Evolutionary conservation across 2,113 vertebrate species (phyloP).

Genomic region (Craseonycteris thonglongyai): DNA sequence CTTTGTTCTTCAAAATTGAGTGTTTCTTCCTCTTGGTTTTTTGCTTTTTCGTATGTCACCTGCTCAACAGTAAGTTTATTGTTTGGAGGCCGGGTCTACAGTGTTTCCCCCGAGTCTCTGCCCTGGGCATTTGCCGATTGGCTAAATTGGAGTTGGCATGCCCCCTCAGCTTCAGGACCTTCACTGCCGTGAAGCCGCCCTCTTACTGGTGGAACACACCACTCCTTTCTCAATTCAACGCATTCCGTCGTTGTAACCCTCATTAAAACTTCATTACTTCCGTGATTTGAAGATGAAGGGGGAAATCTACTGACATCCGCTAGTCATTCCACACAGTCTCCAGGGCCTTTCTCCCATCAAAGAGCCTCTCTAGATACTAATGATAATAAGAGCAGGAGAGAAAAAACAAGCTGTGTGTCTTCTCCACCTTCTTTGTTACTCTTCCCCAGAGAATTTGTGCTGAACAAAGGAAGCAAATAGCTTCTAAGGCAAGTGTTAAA

Average conservation of each 20-base stretch:
- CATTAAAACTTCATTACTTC: neutral
- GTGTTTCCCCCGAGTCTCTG: neutral
- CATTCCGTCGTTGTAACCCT: neutral
- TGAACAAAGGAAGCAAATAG: neutral
- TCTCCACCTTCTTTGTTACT: neutral
- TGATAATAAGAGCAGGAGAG: neutral
- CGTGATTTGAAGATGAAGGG: neutral
- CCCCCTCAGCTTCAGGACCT: neutral
- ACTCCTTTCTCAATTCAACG: neutral
- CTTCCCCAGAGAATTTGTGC: neutral
- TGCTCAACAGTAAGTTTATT: neutral
- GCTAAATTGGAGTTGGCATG: neutral
- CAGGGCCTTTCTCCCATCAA: neutral
- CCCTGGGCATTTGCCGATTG: neutral
- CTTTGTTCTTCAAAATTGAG: neutral
- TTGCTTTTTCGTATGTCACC: neutral
- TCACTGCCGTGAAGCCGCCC: fast-evolving
- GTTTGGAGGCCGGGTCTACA: neutral
- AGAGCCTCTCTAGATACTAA: neutral
- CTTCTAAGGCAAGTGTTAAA: slow-evolving; percentile 13
- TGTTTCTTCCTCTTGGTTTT: neutral
- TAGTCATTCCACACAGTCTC: neutral
- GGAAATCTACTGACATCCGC: neutral
- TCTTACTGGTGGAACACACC: neutral
- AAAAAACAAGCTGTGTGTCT: neutral